Evolutionary conservation across 2,888 invertebrate genomes (phyloP), one percentile per base, ranked within the genome.

Genomic region (Parnassius orleans): DNA sequence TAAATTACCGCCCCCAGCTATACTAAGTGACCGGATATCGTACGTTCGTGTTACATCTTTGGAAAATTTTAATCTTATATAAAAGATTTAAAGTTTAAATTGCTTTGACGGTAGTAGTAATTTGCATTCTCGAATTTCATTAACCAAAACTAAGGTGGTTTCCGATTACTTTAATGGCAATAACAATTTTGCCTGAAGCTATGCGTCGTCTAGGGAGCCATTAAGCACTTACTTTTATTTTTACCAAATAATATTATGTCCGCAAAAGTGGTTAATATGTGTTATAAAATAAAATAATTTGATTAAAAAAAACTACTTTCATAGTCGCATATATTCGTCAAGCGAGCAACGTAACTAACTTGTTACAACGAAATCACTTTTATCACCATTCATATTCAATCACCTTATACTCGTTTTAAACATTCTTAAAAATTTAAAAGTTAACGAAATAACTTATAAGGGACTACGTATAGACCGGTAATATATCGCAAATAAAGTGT

Each of bases 131-230:
- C 81, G 81, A 85, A 87, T 84, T 63, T 84, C 89, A 88, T 84
- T 88, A 86, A 90, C 83, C 79, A 82, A 87, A 88, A 87, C 89
- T 86, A 84, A 86, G 84, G 86, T 76, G 81, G 86, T 88, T 86
- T 87, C 83, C 86, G 86, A 89, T 87, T 80, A 81, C 61, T 59
- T 80, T 76, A 76, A 79, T 74, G 83, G 83, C 81, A 82, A 84
- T 87, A 88, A 84, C 80, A 74, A 75, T 77, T 74, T 80, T 66
- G 89, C 90, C 86, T 71, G 71, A 65, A 82, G 88, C 80, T 70
- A 70, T 70, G 69, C 75, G 75, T 76, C 75, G 78, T 76, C 77
- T 80, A 77, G 77, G 77, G 77, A 77, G 77, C 80, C 83, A 83
- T 85, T 79, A 79, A 77, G 74, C 77, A 82, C 81, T 84, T 85